These are phyloP conservation scores for Anthonomus grandis DNA, from an alignment of 1,140 invertebrate genomes.

Conservation along the genomic window DNA sequence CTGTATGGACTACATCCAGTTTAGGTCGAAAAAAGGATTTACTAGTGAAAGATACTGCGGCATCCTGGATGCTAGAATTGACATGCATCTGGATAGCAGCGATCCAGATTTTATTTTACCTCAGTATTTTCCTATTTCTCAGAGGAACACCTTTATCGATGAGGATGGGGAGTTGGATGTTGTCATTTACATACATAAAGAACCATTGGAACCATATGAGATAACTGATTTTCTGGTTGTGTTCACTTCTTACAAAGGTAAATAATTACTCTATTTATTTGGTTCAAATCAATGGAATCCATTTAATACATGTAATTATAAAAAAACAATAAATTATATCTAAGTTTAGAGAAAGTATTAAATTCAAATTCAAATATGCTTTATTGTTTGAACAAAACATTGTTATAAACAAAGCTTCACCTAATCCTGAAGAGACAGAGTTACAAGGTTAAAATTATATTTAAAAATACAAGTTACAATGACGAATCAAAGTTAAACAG, in stretches of 20 bases:
- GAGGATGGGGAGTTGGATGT: conserved; percentile 9
- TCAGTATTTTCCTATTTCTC: neutral
- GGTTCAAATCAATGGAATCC: too few relatives aligned
- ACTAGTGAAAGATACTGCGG: conserved; percentile 2
- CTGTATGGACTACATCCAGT: conserved; percentile 11
- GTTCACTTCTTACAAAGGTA: conserved; percentile 18
- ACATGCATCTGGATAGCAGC: neutral
- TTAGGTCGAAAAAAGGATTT: conserved; percentile 4
- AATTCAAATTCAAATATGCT: neutral
- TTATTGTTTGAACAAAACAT: too few relatives aligned
- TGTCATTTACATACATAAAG: conserved; percentile 4
- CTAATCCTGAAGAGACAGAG: too few relatives aligned
- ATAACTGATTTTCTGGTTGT: conserved; percentile 8
- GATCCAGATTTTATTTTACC: neutral
- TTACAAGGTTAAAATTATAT: too few relatives aligned
- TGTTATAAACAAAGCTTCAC: too few relatives aligned
- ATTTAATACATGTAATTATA: too few relatives aligned
- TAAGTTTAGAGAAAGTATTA: too few relatives aligned
- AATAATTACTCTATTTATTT: too few relatives aligned
- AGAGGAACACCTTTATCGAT: conserved; percentile 7
- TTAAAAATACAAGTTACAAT: too few relatives aligned
- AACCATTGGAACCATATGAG: neutral
- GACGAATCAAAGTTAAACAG: too few relatives aligned
- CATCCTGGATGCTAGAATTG: too few relatives aligned
- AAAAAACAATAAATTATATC: too few relatives aligned